phyloP scores from a whole-genome alignment of 2,113 vertebrate species.

The Neopipo cinnamomea region DNA sequence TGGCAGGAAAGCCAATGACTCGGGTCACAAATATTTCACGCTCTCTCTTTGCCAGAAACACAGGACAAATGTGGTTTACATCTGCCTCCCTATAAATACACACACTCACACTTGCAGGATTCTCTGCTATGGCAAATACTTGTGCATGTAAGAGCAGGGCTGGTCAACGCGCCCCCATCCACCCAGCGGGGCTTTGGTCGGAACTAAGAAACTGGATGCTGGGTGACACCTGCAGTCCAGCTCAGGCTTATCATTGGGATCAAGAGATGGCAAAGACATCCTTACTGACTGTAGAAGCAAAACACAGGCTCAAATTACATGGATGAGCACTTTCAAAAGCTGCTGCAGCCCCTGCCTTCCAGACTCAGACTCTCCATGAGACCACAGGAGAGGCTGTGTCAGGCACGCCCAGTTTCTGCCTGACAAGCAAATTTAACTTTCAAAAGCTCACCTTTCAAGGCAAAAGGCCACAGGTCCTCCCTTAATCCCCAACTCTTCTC shows the following conservation, averaged over 20 bases:
- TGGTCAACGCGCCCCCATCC: neutral
- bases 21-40: conserved; percentile 73
- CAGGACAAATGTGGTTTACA: conserved; percentile 70
- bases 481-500: neutral
- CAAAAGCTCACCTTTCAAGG: neutral
- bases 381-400: neutral
- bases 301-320: neutral
- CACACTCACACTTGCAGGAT: neutral
- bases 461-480: neutral
- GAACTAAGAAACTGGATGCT: neutral
- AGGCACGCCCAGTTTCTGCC: neutral
- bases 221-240: neutral
- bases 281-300: neutral
- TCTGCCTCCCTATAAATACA: conserved; percentile 62
- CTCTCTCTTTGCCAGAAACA: conserved; percentile 68
- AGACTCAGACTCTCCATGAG: neutral
- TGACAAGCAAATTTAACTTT: neutral
- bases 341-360: neutral
- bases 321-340: neutral
- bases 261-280: neutral
- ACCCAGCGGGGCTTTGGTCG: accelerated
- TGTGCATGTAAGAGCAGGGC: neutral
- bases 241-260: neutral
- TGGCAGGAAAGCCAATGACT: conserved; percentile 68
- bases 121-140: neutral